Evolutionary conservation across 2,888 invertebrate species (phyloP).

Genomic region (Tortrix viridana): DNA sequence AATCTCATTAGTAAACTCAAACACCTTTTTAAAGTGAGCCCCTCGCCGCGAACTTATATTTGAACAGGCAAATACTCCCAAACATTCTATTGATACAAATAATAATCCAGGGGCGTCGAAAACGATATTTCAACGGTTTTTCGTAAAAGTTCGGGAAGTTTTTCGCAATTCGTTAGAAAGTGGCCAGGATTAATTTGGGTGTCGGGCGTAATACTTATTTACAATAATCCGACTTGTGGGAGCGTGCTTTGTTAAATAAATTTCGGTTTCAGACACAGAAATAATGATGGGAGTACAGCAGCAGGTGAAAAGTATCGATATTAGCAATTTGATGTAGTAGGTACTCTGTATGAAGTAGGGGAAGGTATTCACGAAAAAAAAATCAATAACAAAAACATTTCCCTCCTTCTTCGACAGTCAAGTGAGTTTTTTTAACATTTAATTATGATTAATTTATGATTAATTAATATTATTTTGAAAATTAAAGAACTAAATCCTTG

Average conservation of each 20-base stretch:
- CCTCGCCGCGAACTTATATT: conserved; percentile 60
- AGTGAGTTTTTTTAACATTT: too few relatives aligned
- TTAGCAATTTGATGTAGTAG: too few relatives aligned
- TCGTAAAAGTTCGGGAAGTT: conserved; percentile 72
- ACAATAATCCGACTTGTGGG: conserved; percentile 81
- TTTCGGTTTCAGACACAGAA: conserved; percentile 67
- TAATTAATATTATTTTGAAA: too few relatives aligned
- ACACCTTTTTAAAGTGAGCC: conserved; percentile 75
- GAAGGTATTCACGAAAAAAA: too few relatives aligned
- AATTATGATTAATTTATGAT: too few relatives aligned
- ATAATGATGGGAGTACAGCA: conserved; percentile 43
- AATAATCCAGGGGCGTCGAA: conserved; percentile 61
- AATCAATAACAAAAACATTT: too few relatives aligned
- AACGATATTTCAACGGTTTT: conserved; percentile 73
- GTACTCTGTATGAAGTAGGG: too few relatives aligned
- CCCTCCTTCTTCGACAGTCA: too few relatives aligned
- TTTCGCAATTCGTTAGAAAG: conserved; percentile 78
- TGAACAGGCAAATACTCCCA: conserved; percentile 67
- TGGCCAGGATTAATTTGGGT: conserved; percentile 74
- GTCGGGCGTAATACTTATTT: conserved; percentile 79
- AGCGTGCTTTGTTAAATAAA: conserved; percentile 76
- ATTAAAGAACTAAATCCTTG: too few relatives aligned
- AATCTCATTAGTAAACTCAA: conserved; percentile 80
- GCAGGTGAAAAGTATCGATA: conserved; percentile 1
- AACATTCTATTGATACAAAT: conserved; percentile 82